Percentiles rank a stretch among this genome's conserved stretches.
These are phyloP conservation scores for Ochotona curzoniae DNA, from an alignment of 2,113 vertebrate species.

Conservation along the genomic window DNA sequence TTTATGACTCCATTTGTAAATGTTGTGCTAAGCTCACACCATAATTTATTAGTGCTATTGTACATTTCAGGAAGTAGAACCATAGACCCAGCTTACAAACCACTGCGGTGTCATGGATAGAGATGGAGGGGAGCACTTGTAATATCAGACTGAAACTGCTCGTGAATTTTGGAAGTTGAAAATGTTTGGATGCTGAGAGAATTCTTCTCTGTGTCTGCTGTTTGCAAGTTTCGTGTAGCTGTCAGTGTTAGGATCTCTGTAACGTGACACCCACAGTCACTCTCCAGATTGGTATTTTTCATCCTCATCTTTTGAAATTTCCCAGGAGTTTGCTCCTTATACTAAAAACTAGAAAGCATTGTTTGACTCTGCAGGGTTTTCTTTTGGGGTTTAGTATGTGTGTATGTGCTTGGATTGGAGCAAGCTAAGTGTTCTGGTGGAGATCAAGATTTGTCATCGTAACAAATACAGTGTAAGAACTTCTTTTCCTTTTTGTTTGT, in stretches of 20 bases:
- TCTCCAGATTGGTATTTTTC: slow-evolving; percentile 43
- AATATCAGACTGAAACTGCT: neutral
- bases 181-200: slow-evolving; percentile 18
- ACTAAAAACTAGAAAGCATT: slow-evolving; percentile 24
- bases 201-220: neutral
- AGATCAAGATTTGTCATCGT: slow-evolving; percentile 43
- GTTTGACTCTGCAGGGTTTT: neutral
- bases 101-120: neutral
- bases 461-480: neutral
- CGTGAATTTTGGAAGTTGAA: slow-evolving; percentile 55
- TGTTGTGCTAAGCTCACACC: slow-evolving; percentile 48
- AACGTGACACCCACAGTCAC: slow-evolving; percentile 26
- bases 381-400: slow-evolving; percentile 39
- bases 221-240: slow-evolving; percentile 33
- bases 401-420: slow-evolving; percentile 43
- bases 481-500: slow-evolving; percentile 9
- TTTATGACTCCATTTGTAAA: slow-evolving; percentile 51
- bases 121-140: neutral
- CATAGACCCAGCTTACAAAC: neutral
- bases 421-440: slow-evolving; percentile 36
- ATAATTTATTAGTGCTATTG: slow-evolving; percentile 20
- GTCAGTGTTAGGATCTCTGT: neutral
- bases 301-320: slow-evolving; percentile 6
- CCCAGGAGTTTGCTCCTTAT: neutral
- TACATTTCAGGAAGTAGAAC: slow-evolving; percentile 32